Base-by-base conservation (phyloP, 2,797 vertebrate genomes). In the Acanthiza pusilla region DNA sequence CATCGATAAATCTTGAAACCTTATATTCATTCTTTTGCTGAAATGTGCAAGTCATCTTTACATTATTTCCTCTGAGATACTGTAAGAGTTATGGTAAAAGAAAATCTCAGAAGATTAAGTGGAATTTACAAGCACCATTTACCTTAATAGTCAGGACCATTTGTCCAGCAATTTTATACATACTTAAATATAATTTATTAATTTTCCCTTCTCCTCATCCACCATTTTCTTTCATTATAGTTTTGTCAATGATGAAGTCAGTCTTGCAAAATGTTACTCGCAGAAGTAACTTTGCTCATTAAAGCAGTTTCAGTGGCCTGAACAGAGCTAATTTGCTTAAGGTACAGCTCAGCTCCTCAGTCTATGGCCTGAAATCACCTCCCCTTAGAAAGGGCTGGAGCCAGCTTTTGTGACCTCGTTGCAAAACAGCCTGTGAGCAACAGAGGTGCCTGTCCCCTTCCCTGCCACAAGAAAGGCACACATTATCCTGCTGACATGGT, bases 61-160 rank as follows among this genome's bases (percentile, higher is more conserved):
- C 68, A 94, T 84, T 86, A 93, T 92, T 96, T 97, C 76, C 89
- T 96, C 84, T 89, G 84, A 92, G 89, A 94, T 80, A 91, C 22
- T 74, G 13, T 75, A 88, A 85, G 85, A 75, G 81, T 82, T 93
- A 96, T 16, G 5, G 85, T 86, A 91, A 85, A 72, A 86, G 83
- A 88, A 71, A 89, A 94, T 73, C 67, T 85, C 93, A 61, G 79
- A 82, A 79, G 75, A 94, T 93, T 79, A 96, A 96, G 79, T 71
- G 81, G 72, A 91, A 85, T 94, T 96, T 95, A 92, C 92, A 97
- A 94, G 95, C 89, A 95, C 72, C 84, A 95, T 96, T 97, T 95
- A 93, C 84, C 45, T 92, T 96, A 85, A 94, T 40, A 91, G 75
- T 94, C 63, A 91, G 45, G 85, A 75, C 83, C 88, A 91, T 71